phyloP scores from a whole-genome alignment of 1,140 invertebrate genomes.

The Drosophila arizonae region DNA sequence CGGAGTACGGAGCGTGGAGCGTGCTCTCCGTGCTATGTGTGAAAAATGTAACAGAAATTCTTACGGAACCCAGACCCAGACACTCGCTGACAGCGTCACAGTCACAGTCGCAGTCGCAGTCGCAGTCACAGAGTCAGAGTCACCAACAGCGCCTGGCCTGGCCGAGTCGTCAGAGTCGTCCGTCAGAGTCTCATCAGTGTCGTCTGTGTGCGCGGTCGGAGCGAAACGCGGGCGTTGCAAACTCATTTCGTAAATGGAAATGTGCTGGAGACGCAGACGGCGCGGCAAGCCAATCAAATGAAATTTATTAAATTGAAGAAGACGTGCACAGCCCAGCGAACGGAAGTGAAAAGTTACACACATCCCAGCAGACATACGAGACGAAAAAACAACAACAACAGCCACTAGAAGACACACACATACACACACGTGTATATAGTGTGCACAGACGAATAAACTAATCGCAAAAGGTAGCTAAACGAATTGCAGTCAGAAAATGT shows the following conservation, averaged over 20 bases:
- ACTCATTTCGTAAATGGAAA: slow-evolving; percentile 61
- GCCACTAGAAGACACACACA: not conserved
- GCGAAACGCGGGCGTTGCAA: slow-evolving; percentile 48
- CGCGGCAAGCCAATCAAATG: slow-evolving; percentile 57
- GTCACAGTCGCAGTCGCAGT: slow-evolving; percentile 43
- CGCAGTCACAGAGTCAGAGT: slow-evolving; percentile 33
- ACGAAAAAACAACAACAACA: no score
- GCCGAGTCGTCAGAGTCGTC: slow-evolving; percentile 10
- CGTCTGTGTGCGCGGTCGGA: slow-evolving; percentile 38
- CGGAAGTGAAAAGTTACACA: slow-evolving; percentile 66
- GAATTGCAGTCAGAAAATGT: slow-evolving; percentile 64
- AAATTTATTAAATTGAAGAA: slow-evolving; percentile 79
- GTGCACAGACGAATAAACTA: slow-evolving; percentile 50
- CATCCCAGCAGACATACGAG: slow-evolving; percentile 1
- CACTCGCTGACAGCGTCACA: slow-evolving; percentile 34
- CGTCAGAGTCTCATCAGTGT: slow-evolving; percentile 19
- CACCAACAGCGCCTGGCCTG: slow-evolving; percentile 18
- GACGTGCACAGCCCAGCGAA: slow-evolving; percentile 58
- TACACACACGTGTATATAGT: slow-evolving; percentile 15
- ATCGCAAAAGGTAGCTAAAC: slow-evolving; percentile 66
- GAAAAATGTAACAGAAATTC: slow-evolving; percentile 55
- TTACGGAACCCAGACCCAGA: slow-evolving; percentile 70
- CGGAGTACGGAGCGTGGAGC: slow-evolving; percentile 22
- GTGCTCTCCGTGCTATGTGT: slow-evolving; percentile 35
- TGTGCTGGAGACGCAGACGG: slow-evolving; percentile 52